These are phyloP conservation scores for Chloroceryle aenea DNA, from an alignment of 2,113 vertebrate species.

Conservation along the genomic window DNA sequence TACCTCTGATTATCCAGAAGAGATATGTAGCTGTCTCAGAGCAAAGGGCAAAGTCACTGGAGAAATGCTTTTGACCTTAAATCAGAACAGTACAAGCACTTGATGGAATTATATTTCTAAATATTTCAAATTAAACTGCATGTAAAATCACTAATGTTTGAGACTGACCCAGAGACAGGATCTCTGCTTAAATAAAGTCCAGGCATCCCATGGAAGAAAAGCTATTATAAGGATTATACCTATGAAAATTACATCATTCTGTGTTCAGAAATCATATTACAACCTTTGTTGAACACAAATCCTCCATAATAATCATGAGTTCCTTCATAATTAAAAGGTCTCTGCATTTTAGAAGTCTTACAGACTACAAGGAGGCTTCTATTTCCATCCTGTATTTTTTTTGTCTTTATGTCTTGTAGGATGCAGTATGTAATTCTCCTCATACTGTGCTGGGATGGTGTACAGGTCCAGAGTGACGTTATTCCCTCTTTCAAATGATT, in stretches of 20 bases:
- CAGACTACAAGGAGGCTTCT: neutral
- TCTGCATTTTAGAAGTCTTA: neutral
- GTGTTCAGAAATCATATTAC: neutral
- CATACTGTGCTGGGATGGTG: neutral
- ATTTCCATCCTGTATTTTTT: neutral
- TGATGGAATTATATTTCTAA: neutral
- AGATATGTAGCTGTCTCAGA: neutral
- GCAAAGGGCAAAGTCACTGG: neutral
- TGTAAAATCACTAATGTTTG: neutral
- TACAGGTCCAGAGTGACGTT: neutral
- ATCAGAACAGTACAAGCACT: neutral
- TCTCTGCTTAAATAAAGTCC: neutral
- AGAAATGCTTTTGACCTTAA: neutral
- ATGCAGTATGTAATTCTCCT: neutral
- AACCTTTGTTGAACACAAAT: fast-evolving
- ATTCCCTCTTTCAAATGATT: neutral
- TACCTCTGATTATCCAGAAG: neutral
- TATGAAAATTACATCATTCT: neutral
- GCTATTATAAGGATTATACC: neutral
- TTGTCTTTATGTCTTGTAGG: neutral
- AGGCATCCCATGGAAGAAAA: neutral
- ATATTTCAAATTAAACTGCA: neutral
- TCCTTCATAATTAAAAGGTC: neutral
- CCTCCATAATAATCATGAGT: neutral
- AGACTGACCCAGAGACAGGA: neutral